These are phyloP conservation scores for Oenanthe melanoleuca DNA, from an alignment of 2,113 vertebrate species.

Conservation along the genomic window DNA sequence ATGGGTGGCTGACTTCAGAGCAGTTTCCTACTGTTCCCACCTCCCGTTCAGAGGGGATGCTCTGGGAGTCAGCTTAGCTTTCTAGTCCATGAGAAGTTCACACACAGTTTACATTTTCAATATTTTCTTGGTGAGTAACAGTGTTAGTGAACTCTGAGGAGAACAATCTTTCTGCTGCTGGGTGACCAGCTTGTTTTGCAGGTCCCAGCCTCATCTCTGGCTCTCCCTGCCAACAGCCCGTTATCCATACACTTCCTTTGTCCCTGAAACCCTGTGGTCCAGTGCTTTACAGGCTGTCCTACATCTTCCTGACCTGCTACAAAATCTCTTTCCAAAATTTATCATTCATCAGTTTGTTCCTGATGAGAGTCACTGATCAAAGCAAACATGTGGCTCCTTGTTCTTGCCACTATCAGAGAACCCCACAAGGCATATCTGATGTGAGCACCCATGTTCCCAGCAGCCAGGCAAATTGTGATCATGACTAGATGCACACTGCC, in stretches of 20 bases:
- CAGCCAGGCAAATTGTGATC: neutral
- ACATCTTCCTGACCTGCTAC: neutral
- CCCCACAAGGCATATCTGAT: neutral
- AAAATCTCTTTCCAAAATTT: neutral
- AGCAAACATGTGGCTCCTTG: neutral
- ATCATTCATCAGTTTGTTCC: neutral
- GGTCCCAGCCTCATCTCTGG: neutral
- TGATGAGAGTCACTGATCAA: neutral
- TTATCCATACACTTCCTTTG: neutral
- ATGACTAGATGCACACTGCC: neutral
- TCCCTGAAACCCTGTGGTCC: neutral
- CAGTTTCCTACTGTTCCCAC: neutral
- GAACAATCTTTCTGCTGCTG: neutral
- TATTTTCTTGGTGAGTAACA: conserved; percentile 36
- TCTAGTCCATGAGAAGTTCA: neutral
- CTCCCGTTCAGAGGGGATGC: neutral
- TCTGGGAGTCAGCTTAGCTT: neutral
- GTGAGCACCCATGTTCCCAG: neutral
- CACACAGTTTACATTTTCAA: neutral
- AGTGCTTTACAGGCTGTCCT: neutral
- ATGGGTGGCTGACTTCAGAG: neutral
- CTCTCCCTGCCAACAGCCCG: neutral
- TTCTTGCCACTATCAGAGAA: neutral
- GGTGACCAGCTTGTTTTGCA: neutral
- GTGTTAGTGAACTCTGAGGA: conserved; percentile 5